A percentile compares a stretch with the other conserved stretches of the same genome.
Evolutionary conservation across 2,888 invertebrate genomes (phyloP).

Genomic region (Phorcus lineatus): DNA sequence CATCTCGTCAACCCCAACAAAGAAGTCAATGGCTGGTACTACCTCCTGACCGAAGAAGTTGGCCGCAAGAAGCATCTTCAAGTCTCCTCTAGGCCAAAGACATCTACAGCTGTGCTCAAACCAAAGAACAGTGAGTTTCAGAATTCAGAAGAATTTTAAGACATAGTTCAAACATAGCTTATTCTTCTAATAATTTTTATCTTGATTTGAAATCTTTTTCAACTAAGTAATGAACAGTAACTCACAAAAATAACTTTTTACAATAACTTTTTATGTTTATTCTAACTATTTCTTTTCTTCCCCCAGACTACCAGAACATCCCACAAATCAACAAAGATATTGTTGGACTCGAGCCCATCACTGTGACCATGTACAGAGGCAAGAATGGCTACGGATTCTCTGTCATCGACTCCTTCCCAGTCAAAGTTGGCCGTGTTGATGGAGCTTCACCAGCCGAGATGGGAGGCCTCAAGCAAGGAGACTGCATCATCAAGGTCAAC

Average conservation of each 20-base stretch:
- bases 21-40: slow-evolving; percentile 83
- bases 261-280: neutral
- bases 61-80: slow-evolving; percentile 78
- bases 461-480: slow-evolving; percentile 68
- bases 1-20: slow-evolving; percentile 82
- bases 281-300: slow-evolving; percentile 6
- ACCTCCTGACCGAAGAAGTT: slow-evolving; percentile 83
- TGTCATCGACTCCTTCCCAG: slow-evolving; percentile 72
- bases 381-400: slow-evolving; percentile 73
- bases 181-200: too few relatives aligned
- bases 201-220: too few relatives aligned
- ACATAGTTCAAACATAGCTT: too few relatives aligned
- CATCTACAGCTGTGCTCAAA: slow-evolving; percentile 32
- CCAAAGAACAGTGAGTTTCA: slow-evolving; percentile 14
- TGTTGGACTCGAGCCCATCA: slow-evolving; percentile 63
- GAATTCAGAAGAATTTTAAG: neutral
- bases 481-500: slow-evolving; percentile 70
- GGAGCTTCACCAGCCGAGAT: slow-evolving; percentile 69
- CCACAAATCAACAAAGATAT: slow-evolving; percentile 68
- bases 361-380: slow-evolving; percentile 57
- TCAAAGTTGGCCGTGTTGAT: slow-evolving; percentile 71
- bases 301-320: slow-evolving; percentile 57
- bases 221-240: too few relatives aligned
- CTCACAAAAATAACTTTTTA: neutral
- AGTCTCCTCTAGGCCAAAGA: slow-evolving; percentile 54